Base-by-base conservation (phyloP, 37 sponge, comb jelly and placozoan species). In the Lycopodina hypogea region DNA sequence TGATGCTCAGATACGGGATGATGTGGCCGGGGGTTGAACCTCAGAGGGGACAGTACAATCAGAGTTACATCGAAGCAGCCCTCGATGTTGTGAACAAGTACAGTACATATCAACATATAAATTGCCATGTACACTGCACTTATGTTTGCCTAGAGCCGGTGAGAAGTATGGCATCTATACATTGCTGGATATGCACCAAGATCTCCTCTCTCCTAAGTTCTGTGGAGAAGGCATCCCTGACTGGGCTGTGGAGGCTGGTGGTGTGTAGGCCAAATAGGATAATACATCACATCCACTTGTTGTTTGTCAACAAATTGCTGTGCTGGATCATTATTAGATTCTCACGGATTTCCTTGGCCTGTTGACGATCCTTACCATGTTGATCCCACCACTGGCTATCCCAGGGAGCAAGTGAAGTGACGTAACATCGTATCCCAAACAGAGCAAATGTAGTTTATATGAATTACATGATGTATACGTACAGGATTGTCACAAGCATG, bases 11-110 rank as follows among this genome's bases (percentile, higher is more conserved):
- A 45, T 68, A 86, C 2, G 96, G 96, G 0, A 81, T 92, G 83
- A 95, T 95, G 96, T 95, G 96, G 96, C 90, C 93, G 12, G 96
- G 96, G 65, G 93, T 78, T 24, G 96, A 95, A 63, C 90, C 96
- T 21, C 60, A 75, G 68, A 78, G 69, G 37, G 96, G 90, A 19
- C 30, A 77, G 26, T 95, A 84, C 78, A 95, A 95, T 59, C 79
- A 91, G 55, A 89, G 90, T 18, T 95, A 95, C 86, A 80, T 92
- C 42, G 74, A 68, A 30, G 74, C 77, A 40, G 70, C 88, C 42
- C 81, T 78, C 56, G 58, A 57, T 0, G 30, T 87, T 22, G 74
- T 94, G 15, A 79, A 80, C 41, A 77, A 38, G 86, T 88, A 56
- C 42, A 45, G 48, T 9, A 78, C 33, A 2, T 23, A 11, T 22